Evolutionary conservation across 2,888 invertebrate species (phyloP), one percentile per base, ranked within the genome.

Genomic region (Pharmacophagus antenor): DNA sequence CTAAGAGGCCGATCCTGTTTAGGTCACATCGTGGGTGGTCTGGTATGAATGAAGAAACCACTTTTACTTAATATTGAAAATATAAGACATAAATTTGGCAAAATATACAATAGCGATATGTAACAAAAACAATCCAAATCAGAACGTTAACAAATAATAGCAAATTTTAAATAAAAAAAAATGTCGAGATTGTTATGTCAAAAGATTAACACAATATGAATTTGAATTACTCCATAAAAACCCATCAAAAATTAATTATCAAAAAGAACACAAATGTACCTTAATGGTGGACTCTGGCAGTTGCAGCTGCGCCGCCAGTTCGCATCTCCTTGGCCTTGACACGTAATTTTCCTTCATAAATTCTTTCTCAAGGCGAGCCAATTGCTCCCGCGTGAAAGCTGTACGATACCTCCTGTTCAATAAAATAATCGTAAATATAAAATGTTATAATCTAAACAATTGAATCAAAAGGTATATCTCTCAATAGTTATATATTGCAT

Each of bases 341-440:
- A 99, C 99, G 85, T 99, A 99, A 84, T 98, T 99, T 85, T 99
- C 99, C 72, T 97, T 95, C 85, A 94, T 94, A 80, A 99, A 99
- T 83, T 99, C 99, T 73, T 98, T 97, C 87, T 99, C 99, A 56
- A 99, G 88, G 15, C 97, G 92, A 0, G 93, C 94, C 47, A 99
- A 87, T 81, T 99, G 99, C 78, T 99, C 99, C 12, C 98, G 91
- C 0, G 98, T 98, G 85, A 99, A 99, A 0, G 99, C 99, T 0
- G 99, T 99, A 51, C 99, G 93, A 83, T 99, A 99, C 57, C 99
- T 93, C 62, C 98, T 93, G 69, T 41, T 27, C 51, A 63, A 51
- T 58, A 62, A 63, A 61, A 55, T 47, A 2, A 23, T n/a, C n/a
- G n/a, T n/a, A 37, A 21, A 31, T 12, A 17, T 12, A 41, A 42